Evolutionary conservation across 1,140 invertebrate genomes (phyloP).

Genomic region (Apocrypta bakeri): DNA sequence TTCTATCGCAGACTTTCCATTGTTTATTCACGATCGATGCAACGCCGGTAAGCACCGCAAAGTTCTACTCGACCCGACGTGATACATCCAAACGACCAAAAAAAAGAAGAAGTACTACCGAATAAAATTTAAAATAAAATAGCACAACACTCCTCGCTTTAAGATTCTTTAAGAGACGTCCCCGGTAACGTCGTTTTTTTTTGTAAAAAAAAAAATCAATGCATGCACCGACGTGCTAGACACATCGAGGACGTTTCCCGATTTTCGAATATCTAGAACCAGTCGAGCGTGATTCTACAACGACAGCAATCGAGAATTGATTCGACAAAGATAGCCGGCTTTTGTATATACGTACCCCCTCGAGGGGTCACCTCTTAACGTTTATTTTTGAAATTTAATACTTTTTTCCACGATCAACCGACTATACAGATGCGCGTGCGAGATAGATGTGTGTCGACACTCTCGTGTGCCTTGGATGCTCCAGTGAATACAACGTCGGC

Average conservation of each 20-base stretch:
- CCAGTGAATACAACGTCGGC: slow-evolving; percentile 2
- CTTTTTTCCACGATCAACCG: too few relatives aligned
- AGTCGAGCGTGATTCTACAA: background rate
- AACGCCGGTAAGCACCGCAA: background rate
- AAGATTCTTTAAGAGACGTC: background rate
- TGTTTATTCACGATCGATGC: background rate
- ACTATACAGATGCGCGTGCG: background rate
- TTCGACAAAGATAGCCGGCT: background rate
- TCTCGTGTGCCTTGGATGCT: slow-evolving; percentile 7
- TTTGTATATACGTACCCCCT: background rate
- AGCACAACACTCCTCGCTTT: background rate
- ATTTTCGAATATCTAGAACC: background rate
- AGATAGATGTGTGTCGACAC: slow-evolving; percentile 20
- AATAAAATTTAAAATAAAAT: too few relatives aligned
- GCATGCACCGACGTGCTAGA: background rate
- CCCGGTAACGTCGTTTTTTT: background rate
- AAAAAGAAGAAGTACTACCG: background rate
- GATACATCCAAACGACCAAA: too few relatives aligned
- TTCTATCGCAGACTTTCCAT: background rate
- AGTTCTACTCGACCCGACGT: background rate
- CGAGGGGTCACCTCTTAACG: background rate
- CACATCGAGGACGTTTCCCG: background rate
- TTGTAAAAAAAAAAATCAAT: background rate
- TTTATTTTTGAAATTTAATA: too few relatives aligned
- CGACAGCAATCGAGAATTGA: background rate